Evolutionary conservation across 2,888 invertebrate genomes (phyloP).

Genomic region (Strigamia crassipes): DNA sequence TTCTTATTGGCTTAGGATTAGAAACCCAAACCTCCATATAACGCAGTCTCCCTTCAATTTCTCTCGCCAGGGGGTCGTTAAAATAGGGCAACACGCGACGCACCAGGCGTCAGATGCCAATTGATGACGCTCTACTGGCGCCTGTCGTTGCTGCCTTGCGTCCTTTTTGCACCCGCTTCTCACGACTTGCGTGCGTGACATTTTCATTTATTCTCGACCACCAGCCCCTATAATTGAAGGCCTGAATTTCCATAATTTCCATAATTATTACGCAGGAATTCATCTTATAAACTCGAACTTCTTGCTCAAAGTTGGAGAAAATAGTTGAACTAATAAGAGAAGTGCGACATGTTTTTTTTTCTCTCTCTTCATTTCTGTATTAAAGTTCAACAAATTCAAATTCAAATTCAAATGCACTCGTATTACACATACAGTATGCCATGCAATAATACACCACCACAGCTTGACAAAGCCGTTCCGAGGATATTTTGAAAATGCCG

Average conservation of each 20-base stretch:
- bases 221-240: background rate
- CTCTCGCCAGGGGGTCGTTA: background rate
- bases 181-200: background rate
- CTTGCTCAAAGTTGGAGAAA: background rate
- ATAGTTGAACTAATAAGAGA: too few relatives aligned
- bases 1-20: slow-evolving; percentile 1
- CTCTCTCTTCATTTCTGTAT: too few relatives aligned
- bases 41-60: slow-evolving; percentile 3
- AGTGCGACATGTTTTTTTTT: too few relatives aligned
- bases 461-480: too few relatives aligned
- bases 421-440: too few relatives aligned
- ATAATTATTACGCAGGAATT: slow-evolving; percentile 10
- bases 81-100: slow-evolving; percentile 4
- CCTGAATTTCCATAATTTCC: too few relatives aligned
- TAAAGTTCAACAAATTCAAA: too few relatives aligned
- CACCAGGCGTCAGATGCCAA: slow-evolving; percentile 10
- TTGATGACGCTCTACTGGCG: slow-evolving; percentile 10
- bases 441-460: too few relatives aligned
- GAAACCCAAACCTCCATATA: background rate
- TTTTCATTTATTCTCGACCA: slow-evolving; percentile 1
- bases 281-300: background rate
- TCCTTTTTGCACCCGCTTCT: background rate
- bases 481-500: too few relatives aligned
- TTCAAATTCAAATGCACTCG: too few relatives aligned
- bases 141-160: background rate